phyloP scores from a whole-genome alignment of 53 echinoderm and acorn worm species.

The Echinometra lucunter region DNA sequence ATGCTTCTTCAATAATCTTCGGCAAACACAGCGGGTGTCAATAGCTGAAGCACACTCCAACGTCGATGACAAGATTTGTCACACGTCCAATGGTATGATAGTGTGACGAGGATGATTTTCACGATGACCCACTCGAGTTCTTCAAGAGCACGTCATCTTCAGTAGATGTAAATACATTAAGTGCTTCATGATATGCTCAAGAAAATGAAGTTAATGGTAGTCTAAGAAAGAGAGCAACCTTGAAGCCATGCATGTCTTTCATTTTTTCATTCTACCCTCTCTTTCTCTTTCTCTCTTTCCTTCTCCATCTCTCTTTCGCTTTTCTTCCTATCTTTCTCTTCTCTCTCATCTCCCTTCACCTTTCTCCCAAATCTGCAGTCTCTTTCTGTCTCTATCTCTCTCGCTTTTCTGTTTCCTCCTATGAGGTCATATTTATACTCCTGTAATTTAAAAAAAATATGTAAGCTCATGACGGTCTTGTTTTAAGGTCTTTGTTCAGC shows the following conservation, averaged over 20 bases:
- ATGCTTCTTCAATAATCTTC: slow-evolving; percentile 30
- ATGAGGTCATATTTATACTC: too few species aligned
- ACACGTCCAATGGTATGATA: not conserved
- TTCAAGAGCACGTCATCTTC: not conserved
- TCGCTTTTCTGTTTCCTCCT: too few species aligned
- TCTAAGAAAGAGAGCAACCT: not conserved
- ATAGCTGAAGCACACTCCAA: not conserved
- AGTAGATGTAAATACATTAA: slow-evolving; percentile 5
- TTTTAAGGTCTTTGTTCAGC: too few species aligned
- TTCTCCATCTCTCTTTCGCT: not conserved
- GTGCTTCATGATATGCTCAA: not conserved
- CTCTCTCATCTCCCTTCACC: too few species aligned
- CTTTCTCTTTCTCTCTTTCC: not conserved
- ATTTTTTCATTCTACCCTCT: not conserved
- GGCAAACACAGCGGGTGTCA: slow-evolving; percentile 28
- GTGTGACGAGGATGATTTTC: not conserved
- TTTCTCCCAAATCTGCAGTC: too few species aligned
- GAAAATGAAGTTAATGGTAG: not conserved
- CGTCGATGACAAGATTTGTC: not conserved
- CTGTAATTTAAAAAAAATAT: too few species aligned
- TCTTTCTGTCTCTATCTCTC: too few species aligned
- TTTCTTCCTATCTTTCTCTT: too few species aligned
- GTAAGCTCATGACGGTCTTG: too few species aligned
- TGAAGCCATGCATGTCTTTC: not conserved
- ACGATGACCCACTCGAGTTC: not conserved